Conservation (phyloP, 1,140 invertebrate genomes). For the Liolophura sinensis region DNA sequence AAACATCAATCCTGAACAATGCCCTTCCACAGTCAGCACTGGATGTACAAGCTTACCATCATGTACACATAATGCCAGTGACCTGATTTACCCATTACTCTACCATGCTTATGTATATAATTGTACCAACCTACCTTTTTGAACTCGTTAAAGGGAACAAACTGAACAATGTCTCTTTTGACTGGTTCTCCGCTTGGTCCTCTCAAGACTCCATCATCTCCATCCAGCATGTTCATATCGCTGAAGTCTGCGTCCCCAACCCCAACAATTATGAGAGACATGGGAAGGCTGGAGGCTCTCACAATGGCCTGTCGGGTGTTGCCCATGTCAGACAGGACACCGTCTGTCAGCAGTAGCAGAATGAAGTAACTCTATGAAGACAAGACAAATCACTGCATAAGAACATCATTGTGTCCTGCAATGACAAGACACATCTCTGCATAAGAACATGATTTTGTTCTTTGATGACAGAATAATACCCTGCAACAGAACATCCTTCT, state of each 20-base stretch:
- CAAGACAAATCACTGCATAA: background rate
- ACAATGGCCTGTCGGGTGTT: constrained; percentile 66
- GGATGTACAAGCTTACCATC: no score
- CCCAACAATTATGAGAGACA: constrained; percentile 69
- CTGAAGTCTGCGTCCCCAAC: constrained; percentile 66
- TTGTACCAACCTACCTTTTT: constrained; percentile 31
- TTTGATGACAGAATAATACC: background rate
- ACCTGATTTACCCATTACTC: no score
- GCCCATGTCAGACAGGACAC: constrained; percentile 70
- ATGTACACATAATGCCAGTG: no score
- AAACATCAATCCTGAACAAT: no score
- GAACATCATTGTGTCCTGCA: background rate
- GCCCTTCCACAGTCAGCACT: no score
- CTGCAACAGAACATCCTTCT: background rate
- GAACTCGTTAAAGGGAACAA: constrained; percentile 66
- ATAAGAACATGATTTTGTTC: background rate
- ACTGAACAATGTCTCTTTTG: constrained; percentile 66
- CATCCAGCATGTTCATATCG: constrained; percentile 65
- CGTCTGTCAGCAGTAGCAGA: constrained; percentile 71
- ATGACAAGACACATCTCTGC: background rate
- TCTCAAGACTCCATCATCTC: constrained; percentile 62
- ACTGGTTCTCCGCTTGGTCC: constrained; percentile 55
- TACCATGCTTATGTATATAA: no score
- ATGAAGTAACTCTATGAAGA: constrained; percentile 67
- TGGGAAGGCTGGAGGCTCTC: constrained; percentile 63